phyloP scores from a whole-genome alignment of 2,888 invertebrate species.

The Busseola fusca region DNA sequence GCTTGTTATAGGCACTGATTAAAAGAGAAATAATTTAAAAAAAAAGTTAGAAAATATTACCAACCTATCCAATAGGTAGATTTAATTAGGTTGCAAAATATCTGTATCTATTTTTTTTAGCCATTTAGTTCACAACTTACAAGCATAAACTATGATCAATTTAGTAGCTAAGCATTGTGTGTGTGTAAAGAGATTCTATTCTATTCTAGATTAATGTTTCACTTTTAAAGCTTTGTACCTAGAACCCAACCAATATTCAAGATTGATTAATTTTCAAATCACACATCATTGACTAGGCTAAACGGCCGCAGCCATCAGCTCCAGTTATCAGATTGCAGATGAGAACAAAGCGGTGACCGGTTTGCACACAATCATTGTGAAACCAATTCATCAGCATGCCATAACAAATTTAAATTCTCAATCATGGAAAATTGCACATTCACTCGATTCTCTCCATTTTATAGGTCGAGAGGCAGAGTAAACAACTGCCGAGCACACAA shows the following conservation, averaged over 20 bases:
- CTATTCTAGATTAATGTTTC: background rate
- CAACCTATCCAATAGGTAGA: background rate
- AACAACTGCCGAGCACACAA: constrained; percentile 70
- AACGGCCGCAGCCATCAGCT: constrained; percentile 5
- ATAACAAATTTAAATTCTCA: constrained; percentile 77
- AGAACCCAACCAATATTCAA: background rate
- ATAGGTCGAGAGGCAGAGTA: constrained; percentile 70
- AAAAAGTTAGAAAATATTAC: background rate
- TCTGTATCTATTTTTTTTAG: background rate
- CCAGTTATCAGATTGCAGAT: constrained; percentile 20
- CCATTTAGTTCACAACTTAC: background rate
- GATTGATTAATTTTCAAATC: background rate
- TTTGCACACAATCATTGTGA: constrained; percentile 66
- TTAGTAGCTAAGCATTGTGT: background rate
- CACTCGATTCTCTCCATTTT: constrained; percentile 70
- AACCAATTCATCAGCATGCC: constrained; percentile 75
- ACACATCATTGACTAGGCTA: background rate
- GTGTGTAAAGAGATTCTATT: too few relatives aligned
- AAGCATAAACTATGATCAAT: background rate
- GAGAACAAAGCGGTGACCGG: constrained; percentile 35
- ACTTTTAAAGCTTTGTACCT: background rate
- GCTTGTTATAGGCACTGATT: background rate
- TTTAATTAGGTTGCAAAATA: too few relatives aligned
- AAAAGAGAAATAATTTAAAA: background rate
- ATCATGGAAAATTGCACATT: constrained; percentile 79